Conservation (phyloP, 2,797 vertebrate species). For the Pygocentrus nattereri region DNA sequence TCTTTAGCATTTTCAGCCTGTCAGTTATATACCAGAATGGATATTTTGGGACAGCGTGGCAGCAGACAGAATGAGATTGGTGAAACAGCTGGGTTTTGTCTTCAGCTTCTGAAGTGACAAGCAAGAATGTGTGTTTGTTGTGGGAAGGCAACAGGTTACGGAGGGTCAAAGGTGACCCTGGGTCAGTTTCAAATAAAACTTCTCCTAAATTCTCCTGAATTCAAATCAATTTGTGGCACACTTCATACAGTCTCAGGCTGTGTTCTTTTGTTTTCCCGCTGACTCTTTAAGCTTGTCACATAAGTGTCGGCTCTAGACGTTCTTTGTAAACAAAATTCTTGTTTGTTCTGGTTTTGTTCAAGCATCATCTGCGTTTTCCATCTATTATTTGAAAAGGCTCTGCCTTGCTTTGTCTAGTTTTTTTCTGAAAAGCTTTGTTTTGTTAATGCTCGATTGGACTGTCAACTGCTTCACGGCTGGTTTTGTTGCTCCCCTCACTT, state of each 20-base stretch:
- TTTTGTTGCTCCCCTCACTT: not conserved
- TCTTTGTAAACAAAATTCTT: constrained; percentile 13
- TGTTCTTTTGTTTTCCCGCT: not conserved
- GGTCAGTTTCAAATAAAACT: constrained; percentile 63
- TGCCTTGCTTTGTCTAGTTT: not conserved
- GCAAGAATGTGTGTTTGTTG: constrained; percentile 73
- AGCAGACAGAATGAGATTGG: constrained; percentile 54
- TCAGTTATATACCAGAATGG: constrained; percentile 55
- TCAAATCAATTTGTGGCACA: not conserved
- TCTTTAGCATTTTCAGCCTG: constrained; percentile 29
- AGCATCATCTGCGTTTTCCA: not conserved
- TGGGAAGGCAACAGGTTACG: constrained; percentile 64
- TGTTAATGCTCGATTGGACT: not conserved
- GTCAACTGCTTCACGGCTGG: not conserved
- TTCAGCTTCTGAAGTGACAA: constrained; percentile 61
- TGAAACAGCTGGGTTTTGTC: constrained; percentile 69
- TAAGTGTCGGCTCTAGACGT: not conserved
- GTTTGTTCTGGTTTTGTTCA: constrained; percentile 23
- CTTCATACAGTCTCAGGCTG: not conserved
- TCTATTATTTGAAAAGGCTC: constrained; percentile 5
- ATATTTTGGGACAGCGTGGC: constrained; percentile 57
- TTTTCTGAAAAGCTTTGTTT: not conserved
- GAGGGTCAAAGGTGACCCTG: constrained; percentile 69
- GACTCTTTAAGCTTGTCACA: constrained; percentile 11
- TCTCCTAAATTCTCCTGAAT: not conserved